Percentiles rank a stretch among this genome's conserved stretches.
phyloP scores from a whole-genome alignment of 2,888 invertebrate species.

The Agrotis segetum region DNA sequence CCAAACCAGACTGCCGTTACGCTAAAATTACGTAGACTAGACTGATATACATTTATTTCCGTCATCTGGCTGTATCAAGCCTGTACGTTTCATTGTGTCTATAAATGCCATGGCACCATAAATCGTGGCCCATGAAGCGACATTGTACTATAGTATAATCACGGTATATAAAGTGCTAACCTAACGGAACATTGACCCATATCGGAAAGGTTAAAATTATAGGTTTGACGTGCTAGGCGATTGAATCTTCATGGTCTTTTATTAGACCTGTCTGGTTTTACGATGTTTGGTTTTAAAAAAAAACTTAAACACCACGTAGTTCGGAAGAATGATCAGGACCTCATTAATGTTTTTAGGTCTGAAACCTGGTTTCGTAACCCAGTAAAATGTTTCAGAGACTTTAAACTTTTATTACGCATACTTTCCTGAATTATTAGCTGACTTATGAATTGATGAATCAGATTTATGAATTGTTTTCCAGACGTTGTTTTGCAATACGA shows the following conservation, averaged over 20 bases:
- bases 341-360: slow-evolving; percentile 8
- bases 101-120: slow-evolving; percentile 87
- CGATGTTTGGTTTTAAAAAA: slow-evolving; percentile 16
- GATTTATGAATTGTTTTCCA: slow-evolving; percentile 4
- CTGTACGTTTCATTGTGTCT: slow-evolving; percentile 73
- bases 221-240: slow-evolving; percentile 41
- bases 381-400: slow-evolving; percentile 25
- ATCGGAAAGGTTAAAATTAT: slow-evolving; percentile 76
- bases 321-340: neutral
- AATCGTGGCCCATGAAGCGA: slow-evolving; percentile 81
- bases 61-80: slow-evolving; percentile 61
- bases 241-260: slow-evolving; percentile 42
- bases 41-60: slow-evolving; percentile 50
- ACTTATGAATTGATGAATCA: slow-evolving; percentile 20
- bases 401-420: slow-evolving; percentile 12
- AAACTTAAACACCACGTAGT: neutral
- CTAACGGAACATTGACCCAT: slow-evolving; percentile 84
- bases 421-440: slow-evolving; percentile 13
- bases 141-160: slow-evolving; percentile 73
- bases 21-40: neutral
- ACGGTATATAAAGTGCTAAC: slow-evolving; percentile 68
- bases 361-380: slow-evolving; percentile 43
- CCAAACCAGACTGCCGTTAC: slow-evolving; percentile 4
- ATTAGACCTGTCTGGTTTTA: slow-evolving; percentile 25
- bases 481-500: slow-evolving; percentile 14